Evolutionary conservation across 2,888 invertebrate species (phyloP).

Genomic region (Pogonocherus hispidulus): DNA sequence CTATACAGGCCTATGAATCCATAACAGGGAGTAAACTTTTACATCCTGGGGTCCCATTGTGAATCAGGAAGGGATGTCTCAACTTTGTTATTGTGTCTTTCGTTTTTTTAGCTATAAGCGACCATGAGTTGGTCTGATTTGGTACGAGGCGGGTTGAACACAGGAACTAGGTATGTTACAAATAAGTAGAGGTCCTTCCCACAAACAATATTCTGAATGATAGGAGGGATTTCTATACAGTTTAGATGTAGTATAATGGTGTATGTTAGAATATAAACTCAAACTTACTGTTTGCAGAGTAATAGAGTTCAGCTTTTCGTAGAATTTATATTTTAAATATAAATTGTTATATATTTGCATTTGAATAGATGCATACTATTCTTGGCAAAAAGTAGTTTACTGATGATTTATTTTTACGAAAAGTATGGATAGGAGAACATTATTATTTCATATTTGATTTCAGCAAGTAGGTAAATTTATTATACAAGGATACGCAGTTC

Average conservation of each 20-base stretch:
- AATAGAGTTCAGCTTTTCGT: too few species aligned
- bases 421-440: too few species aligned
- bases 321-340: too few species aligned
- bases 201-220: background rate
- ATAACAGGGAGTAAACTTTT: slow-evolving; percentile 20
- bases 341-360: too few species aligned
- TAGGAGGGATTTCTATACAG: background rate
- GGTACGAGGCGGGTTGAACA: background rate
- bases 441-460: too few species aligned
- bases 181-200: background rate
- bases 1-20: slow-evolving; percentile 16
- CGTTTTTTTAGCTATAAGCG: slow-evolving; percentile 15
- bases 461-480: too few species aligned
- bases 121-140: background rate
- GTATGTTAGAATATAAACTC: too few species aligned
- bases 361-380: too few species aligned
- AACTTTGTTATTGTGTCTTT: slow-evolving; percentile 7
- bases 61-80: background rate
- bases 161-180: slow-evolving; percentile 25
- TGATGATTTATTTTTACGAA: too few species aligned
- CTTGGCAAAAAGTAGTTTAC: too few species aligned
- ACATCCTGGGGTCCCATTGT: slow-evolving; percentile 22
- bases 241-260: background rate
- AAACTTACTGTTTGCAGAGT: too few species aligned
- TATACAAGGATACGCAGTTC: too few species aligned